Base-by-base conservation (phyloP, 37 sponge, comb jelly and placozoan species). In the Petrosia ficiformis region DNA sequence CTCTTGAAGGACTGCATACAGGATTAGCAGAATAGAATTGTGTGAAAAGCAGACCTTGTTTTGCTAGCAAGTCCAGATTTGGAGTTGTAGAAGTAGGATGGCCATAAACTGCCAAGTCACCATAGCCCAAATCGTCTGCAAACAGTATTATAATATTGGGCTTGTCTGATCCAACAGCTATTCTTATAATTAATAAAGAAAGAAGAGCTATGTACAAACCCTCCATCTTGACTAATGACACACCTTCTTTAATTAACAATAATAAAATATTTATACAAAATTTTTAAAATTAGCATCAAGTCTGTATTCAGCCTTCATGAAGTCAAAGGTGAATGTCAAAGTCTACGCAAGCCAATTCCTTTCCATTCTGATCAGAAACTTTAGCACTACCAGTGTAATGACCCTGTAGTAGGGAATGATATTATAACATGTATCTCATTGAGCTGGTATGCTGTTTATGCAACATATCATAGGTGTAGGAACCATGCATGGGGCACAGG, bases 51-150 rank as follows among this genome's bases (percentile, higher is more conserved):
- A 89, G 72, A 19, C 90, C 90, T 56, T 89, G 85, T 0, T 57
- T 36, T 19, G 90, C 90, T 77, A 89, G 64, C 69, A 72, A 74
- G 64, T 89, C 85, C 60, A 89, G 63, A 71, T 89, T 89, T 11
- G 90, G 90, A 32, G 90, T 77, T 31, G 68, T 80, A 36, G 90
- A 89, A 39, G 84, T 84, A 21, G 90, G 90, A 67, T 89, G 90
- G 42, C 90, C 90, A 84, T 84, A 89, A n/a, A 43, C 37, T 22
- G 58, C 37, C 3, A 89, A 69, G 54, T 89, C 90, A 32, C 90
- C 90, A 64, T 72, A 89, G 1, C 90, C 90, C 6, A 89, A 67
- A 72, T 92, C 92, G 39, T 92, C 92, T 16, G 88, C 92, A 71
- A 92, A 92, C 0, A 92, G 77, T 21, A 92, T 35, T 1, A 92